These are phyloP conservation scores for Ramphastos sulfuratus DNA, from an alignment of 2,113 vertebrate species.

Conservation along the genomic window DNA sequence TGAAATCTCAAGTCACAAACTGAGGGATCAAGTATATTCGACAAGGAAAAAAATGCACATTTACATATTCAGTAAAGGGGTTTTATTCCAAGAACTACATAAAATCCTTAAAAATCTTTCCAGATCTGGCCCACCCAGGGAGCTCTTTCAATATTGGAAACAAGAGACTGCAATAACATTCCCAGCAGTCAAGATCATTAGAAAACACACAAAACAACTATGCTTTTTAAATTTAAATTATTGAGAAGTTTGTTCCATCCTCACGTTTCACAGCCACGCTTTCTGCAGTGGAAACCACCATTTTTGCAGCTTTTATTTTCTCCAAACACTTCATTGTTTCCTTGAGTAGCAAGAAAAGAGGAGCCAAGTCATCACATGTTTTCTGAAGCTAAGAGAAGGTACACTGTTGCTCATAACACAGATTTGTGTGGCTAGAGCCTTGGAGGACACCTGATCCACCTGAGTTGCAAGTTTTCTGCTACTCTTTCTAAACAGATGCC, in stretches of 20 bases:
- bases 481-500: background rate
- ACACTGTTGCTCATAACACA: background rate
- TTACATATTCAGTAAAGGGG: background rate
- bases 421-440: background rate
- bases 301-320: background rate
- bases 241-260: background rate
- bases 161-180: background rate
- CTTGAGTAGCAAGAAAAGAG: background rate
- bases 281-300: background rate
- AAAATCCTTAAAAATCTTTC: conserved; percentile 17
- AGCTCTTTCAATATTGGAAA: background rate
- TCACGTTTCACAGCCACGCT: background rate
- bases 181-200: background rate
- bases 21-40: background rate
- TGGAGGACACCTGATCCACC: background rate
- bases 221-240: background rate
- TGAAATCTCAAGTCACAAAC: background rate
- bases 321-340: background rate
- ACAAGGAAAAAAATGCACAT: background rate
- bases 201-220: conserved; percentile 30
- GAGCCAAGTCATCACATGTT: background rate
- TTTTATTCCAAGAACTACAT: background rate
- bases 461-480: background rate
- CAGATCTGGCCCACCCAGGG: conserved; percentile 40
- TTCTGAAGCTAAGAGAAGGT: background rate